phyloP scores from a whole-genome alignment of 2,888 invertebrate genomes.

The Apotomis turbidana region DNA sequence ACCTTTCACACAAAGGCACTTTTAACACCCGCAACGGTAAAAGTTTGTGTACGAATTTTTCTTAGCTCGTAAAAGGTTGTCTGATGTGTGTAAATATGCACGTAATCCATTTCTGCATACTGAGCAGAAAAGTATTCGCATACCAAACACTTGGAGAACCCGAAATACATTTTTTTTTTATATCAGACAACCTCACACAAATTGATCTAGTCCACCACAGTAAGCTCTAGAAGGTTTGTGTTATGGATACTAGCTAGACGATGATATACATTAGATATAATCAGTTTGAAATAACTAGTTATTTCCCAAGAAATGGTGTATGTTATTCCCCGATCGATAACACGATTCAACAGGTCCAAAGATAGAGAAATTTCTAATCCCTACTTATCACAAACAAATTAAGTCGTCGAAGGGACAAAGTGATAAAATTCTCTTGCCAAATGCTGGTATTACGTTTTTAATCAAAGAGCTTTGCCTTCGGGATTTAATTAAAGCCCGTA shows the following conservation, averaged over 20 bases:
- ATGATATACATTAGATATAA: no score
- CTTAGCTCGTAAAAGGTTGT: slow-evolving; percentile 59
- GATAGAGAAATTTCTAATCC: neutral
- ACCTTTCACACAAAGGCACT: slow-evolving; percentile 65
- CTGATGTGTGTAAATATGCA: slow-evolving; percentile 58
- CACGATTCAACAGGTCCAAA: neutral
- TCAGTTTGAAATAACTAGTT: no score
- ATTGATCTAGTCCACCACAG: no score
- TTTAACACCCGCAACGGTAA: slow-evolving; percentile 62
- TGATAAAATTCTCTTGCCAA: slow-evolving; percentile 23
- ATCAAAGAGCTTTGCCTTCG: slow-evolving; percentile 58
- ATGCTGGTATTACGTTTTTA: slow-evolving; percentile 58
- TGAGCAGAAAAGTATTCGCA: slow-evolving; percentile 46
- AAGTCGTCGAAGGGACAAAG: slow-evolving; percentile 6
- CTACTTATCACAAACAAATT: slow-evolving; percentile 16
- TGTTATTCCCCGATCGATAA: neutral
- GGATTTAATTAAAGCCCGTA: slow-evolving; percentile 74
- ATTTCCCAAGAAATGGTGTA: no score
- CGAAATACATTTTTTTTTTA: neutral
- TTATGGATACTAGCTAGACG: no score
- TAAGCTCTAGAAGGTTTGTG: no score
- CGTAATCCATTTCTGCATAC: slow-evolving; percentile 53
- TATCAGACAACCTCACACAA: neutral
- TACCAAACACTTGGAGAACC: neutral
- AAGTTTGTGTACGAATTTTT: slow-evolving; percentile 62